Evolutionary conservation across 1,140 invertebrate species (phyloP), one percentile per base, ranked within the genome.

Genomic region (Aphaenogaster rudis): DNA sequence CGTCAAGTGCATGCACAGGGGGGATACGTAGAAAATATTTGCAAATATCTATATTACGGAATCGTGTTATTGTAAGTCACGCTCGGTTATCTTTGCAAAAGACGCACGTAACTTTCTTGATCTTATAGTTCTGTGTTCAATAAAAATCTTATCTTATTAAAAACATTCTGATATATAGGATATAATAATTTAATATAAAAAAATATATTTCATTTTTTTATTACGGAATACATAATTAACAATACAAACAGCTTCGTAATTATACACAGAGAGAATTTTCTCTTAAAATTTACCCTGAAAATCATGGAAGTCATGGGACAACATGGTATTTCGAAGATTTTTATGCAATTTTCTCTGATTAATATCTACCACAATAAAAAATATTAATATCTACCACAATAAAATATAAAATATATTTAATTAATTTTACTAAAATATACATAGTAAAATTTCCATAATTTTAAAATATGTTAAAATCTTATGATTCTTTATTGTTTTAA

Each of bases 1-100:
- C 79, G 50, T 81, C 52, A 54, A 57, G 3, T 39, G 42, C n/a
- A 69, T 69, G 1, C 59, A 64, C 33, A 48, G 21, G 9, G 36
- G 15, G 15, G 36, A 57, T 80, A 39, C 17, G 11, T 42, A 17
- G 13, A 13, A n/a, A 81, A 71, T 69, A 79, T 79, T 48, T 64
- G 45, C 57, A 45, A 21, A 45, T 33, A 67, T 54, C 45, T 52
- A 9, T 54, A 8, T n/a, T 9, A 42, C 42, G 33, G 17, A 79
- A 42, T 48, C 59, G 13, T 42, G 21, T 15, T n/a, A 21, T 64
- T 28, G 28, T 79, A 57, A 69, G 48, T 42, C 48, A 69, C 13
- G 9, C 4, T 48, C 28, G 33, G 2, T 48, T 67, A 21, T 66
- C 42, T 52, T 39, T 39, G 13, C 33, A 45, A 42, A 50, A 21